Evolutionary conservation across 1,140 invertebrate genomes (phyloP).

Genomic region (Augochlora pura): DNA sequence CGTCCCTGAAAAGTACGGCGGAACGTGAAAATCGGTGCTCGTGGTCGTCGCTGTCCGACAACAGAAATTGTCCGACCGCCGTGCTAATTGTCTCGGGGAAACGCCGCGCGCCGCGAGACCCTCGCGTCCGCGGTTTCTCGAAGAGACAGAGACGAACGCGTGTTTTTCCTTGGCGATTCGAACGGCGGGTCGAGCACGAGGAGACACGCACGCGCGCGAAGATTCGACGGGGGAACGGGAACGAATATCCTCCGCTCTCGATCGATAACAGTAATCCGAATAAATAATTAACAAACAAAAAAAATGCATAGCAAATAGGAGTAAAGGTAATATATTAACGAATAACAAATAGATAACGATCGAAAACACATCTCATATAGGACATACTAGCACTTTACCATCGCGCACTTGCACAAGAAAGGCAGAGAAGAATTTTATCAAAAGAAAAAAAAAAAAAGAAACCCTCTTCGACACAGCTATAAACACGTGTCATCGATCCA

Average conservation of each 20-base stretch:
- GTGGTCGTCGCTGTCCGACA: conserved; percentile 35
- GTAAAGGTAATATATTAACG: conserved; percentile 28
- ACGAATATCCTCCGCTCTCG: conserved; percentile 44
- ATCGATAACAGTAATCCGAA: conserved; percentile 2
- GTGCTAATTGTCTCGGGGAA: conserved; percentile 19
- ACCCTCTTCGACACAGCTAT: conserved; percentile 61
- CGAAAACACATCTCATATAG: conserved; percentile 38
- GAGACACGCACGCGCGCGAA: conserved; percentile 35
- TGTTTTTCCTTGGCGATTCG: too few relatives aligned
- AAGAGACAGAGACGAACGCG: too few relatives aligned
- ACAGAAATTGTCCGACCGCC: conserved; percentile 25
- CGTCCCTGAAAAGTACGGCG: conserved; percentile 14
- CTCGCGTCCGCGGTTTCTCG: too few relatives aligned
- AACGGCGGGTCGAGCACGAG: too few relatives aligned
- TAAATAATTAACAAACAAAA: conserved; percentile 9
- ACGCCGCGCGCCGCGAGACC: too few relatives aligned
- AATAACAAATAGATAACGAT: conserved; percentile 22
- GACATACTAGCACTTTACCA: conserved; percentile 53
- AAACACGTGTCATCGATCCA: conserved; percentile 62
- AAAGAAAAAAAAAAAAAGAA: too few relatives aligned
- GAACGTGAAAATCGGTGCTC: conserved; percentile 26
- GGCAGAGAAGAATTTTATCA: conserved; percentile 57
- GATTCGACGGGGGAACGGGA: conserved; percentile 46
- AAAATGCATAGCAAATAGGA: conserved; percentile 14
- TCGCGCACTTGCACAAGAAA: conserved; percentile 44